Conservation (phyloP, 2,888 invertebrate genomes). For the Leuctra nigra region DNA sequence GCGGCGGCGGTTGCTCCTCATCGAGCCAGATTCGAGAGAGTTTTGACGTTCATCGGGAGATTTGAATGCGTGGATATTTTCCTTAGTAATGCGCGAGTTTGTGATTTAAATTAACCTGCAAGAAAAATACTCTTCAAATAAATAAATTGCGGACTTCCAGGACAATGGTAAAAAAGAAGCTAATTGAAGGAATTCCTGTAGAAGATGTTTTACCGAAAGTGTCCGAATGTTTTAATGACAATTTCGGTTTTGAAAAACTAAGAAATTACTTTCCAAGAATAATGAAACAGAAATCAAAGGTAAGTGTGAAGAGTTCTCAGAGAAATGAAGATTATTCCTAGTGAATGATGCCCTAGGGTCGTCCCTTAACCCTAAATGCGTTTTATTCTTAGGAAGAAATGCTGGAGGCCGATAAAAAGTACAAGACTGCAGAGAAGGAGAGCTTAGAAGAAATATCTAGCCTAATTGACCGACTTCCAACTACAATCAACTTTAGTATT, state of each 20-base stretch:
- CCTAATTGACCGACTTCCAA: not conserved
- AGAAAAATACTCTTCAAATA: too few species aligned
- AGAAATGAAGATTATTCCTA: not conserved
- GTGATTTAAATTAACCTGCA: too few species aligned
- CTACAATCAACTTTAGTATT: constrained; percentile 40
- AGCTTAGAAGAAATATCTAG: not conserved
- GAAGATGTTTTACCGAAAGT: constrained; percentile 1
- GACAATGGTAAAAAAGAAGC: constrained; percentile 10
- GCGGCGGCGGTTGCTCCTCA: too few species aligned
- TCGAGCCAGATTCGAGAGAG: too few species aligned
- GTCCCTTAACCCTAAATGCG: not conserved
- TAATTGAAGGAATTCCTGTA: constrained; percentile 1
- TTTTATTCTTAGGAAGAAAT: not conserved
- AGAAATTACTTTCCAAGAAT: not conserved
- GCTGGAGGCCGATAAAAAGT: not conserved
- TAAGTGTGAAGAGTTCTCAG: not conserved
- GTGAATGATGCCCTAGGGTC: not conserved
- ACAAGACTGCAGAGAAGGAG: not conserved
- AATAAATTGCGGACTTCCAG: too few species aligned
- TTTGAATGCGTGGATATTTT: too few species aligned
- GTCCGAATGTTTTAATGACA: not conserved
- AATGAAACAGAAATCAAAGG: not conserved
- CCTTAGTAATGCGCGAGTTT: too few species aligned
- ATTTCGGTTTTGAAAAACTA: not conserved
- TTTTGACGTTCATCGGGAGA: too few species aligned